Evolutionary conservation across 2,888 invertebrate species (phyloP), one percentile per base, ranked within the genome.

Genomic region (Urechis unicinctus): DNA sequence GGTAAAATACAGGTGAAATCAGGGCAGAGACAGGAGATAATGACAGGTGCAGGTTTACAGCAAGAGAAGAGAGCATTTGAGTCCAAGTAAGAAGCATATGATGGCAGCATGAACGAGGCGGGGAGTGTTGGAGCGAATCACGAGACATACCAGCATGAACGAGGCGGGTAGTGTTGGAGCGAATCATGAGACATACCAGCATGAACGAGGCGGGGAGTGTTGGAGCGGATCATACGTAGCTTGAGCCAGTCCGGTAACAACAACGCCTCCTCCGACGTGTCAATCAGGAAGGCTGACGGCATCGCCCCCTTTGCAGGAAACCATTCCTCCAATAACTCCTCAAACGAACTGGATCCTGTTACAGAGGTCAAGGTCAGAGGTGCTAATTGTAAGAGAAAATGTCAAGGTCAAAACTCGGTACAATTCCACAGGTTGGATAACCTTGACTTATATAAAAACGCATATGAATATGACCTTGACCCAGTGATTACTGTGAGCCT

Each of bases 161-260:
- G 28, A 96, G 81, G 48, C 87, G 81, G 1, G 87, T 83, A 2
- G 91, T 87, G 42, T 87, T 87, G 0, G 91, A 90, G 13, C 91
- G 83, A 50, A 87, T 85, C 81, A 91, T 90, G 70, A 89, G 84
- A n/a, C n/a, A 56, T 64, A 76, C 75, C 77, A 0, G 91, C 89
- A 67, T 89, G 88, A 30, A 95, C 87, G 28, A 96, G 81, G 48
- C 87, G 81, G 1, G 87, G 83, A 2, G 91, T 87, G 42, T 87
- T 87, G 0, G 91, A 90, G 13, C 91, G 83, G 51, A 87, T 85
- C 81, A 91, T 90, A 70, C 89, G 84, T 44, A 93, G 81, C 67
- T 92, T 88, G 69, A 95, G 81, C 94, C 94, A 95, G 79, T 94
- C 94, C 0, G 95, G 94, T 62, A 92, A 84, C 56, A 94, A 83